These are phyloP conservation scores for Pachliopta kotzebuea DNA, from an alignment of 2,888 invertebrate genomes.

Conservation along the genomic window DNA sequence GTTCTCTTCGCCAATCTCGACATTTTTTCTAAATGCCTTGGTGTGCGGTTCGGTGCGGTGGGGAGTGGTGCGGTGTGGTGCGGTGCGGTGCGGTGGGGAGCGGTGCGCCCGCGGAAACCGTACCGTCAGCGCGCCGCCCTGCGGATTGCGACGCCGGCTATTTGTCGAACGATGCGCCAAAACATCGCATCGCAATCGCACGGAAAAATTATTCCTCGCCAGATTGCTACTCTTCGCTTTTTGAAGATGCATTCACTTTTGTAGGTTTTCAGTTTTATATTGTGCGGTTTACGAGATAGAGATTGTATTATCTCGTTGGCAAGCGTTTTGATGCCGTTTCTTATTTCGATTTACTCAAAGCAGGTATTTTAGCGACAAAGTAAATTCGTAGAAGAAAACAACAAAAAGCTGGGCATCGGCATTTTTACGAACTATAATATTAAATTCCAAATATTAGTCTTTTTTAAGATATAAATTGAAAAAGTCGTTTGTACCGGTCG, in stretches of 20 bases:
- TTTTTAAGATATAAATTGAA: not conserved
- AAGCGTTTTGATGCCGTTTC: slow-evolving; percentile 63
- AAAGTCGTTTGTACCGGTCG: not conserved
- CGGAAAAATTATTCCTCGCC: slow-evolving; percentile 72
- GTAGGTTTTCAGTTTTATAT: slow-evolving; percentile 66
- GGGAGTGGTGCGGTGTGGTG: no score
- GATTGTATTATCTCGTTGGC: slow-evolving; percentile 75
- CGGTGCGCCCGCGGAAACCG: slow-evolving; percentile 60
- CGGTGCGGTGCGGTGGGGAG: slow-evolving; percentile 34
- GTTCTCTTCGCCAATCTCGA: slow-evolving; percentile 69
- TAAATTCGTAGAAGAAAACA: slow-evolving; percentile 36
- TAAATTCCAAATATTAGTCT: not conserved
- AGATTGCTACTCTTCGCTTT: slow-evolving; percentile 70
- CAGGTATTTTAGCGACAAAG: slow-evolving; percentile 42
- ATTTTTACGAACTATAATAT: slow-evolving; percentile 1
- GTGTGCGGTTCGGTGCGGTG: slow-evolving; percentile 46
- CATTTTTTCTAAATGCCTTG: slow-evolving; percentile 65
- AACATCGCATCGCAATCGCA: slow-evolving; percentile 74
- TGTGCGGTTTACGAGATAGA: slow-evolving; percentile 63
- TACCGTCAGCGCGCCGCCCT: slow-evolving; percentile 68
- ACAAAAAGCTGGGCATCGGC: slow-evolving; percentile 19
- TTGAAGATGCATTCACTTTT: slow-evolving; percentile 68
- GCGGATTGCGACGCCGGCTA: slow-evolving; percentile 68
- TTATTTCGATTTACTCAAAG: slow-evolving; percentile 61
- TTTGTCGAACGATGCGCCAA: slow-evolving; percentile 78